Evolutionary conservation across 2,113 vertebrate species (phyloP).

Genomic region (Prunella himalayana): DNA sequence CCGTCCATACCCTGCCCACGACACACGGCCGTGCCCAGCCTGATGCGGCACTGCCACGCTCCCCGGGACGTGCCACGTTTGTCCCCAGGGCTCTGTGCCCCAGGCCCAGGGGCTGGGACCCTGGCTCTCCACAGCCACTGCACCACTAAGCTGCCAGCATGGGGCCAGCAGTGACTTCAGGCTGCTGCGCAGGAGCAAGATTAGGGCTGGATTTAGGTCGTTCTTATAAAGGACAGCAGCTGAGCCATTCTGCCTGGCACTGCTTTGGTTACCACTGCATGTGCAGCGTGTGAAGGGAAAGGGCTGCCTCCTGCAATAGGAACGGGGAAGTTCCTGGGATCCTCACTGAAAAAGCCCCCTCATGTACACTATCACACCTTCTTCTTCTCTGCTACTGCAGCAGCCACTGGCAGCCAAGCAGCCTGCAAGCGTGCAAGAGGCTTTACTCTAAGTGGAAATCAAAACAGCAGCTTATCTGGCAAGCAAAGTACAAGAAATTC

Average conservation of each 20-base stretch:
- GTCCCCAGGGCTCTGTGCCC: accelerated
- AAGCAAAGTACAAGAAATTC: not conserved
- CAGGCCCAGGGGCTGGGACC: accelerated
- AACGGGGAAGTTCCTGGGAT: not conserved
- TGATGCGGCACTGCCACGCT: accelerated
- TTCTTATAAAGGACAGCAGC: slow-evolving; percentile 1
- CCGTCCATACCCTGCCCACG: accelerated
- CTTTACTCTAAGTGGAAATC: slow-evolving; percentile 1
- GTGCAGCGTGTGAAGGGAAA: not conserved
- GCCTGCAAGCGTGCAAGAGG: not conserved
- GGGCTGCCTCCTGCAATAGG: not conserved
- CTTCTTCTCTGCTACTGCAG: not conserved
- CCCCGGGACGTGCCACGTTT: accelerated
- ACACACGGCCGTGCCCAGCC: accelerated
- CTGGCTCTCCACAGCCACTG: accelerated
- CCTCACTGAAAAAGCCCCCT: not conserved
- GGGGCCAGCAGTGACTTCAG: not conserved
- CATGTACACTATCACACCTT: accelerated
- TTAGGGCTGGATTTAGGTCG: slow-evolving; percentile 33
- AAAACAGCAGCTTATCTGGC: not conserved
- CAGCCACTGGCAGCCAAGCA: not conserved
- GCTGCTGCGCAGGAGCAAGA: not conserved
- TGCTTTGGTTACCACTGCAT: not conserved
- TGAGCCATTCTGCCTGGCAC: not conserved
- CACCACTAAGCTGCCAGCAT: not conserved